Base-by-base conservation (phyloP, 2,888 invertebrate genomes). In the Rugalucina vietnamica region DNA sequence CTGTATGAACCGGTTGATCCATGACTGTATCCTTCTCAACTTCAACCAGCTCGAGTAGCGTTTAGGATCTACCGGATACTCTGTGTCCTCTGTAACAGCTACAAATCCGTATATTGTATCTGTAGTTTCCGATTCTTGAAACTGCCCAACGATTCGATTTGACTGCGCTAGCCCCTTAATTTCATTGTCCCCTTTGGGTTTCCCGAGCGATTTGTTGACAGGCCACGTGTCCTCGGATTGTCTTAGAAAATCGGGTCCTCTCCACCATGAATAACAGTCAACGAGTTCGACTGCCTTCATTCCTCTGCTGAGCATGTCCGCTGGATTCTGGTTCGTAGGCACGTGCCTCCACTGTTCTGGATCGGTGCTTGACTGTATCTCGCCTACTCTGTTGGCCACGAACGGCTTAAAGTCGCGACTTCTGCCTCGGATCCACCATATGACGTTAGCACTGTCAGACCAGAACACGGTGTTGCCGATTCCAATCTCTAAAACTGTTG, bases 371-470 rank as follows among this genome's bases (percentile, higher is more conserved):
- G 29, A 69, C n/a, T 88, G 88, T 21, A 90, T 89, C 78, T 89
- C 82, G 5, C 83, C 82, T 27, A 86, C 76, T 24, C 88, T 77
- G 78, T 90, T 88, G 0, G 86, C 82, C 3, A 88, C 85, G 76
- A 89, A 89, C 36, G 84, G 54, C 65, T 88, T 84, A 75, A 76
- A 84, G 12, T 34, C 27, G 34, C 74, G n/a, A 60, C 84, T 84
- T 0, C 50, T 65, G 24, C 79, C 69, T 37, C 73, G 39, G 8
- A 88, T 81, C 86, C 86, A 89, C 24, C 32, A 82, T 54, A 82
- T 18, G 14, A 69, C 73, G 72, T 81, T 72, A 37, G 60, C 54
- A n/a, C 76, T 81, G 50, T 87, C 84, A 32, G 60, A 65, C 79
- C 81, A 81, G 21, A 81, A 57, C 1, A 57, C 57, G 8, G 43